A percentile compares a stretch with the other conserved stretches of the same genome.
These are phyloP conservation scores for Hapalemur alaotrensis DNA, from an alignment of 2,797 vertebrate species.

Conservation along the genomic window DNA sequence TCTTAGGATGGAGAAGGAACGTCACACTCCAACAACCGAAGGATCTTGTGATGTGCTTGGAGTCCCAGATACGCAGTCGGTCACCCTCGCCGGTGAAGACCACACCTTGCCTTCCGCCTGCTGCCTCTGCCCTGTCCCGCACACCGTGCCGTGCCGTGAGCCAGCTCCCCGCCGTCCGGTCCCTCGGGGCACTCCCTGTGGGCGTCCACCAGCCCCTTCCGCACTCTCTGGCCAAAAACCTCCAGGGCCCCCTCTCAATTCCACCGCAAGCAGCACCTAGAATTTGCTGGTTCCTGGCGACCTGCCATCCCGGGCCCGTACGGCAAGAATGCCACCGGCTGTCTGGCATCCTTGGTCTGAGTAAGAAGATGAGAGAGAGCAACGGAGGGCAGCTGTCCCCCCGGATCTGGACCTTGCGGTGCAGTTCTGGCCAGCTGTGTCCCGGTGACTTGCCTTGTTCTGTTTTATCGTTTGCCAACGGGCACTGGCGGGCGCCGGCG, in stretches of 20 bases:
- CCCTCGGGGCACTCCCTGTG: not conserved
- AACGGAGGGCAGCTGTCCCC: not conserved
- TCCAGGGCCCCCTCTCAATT: not conserved
- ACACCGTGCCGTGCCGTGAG: not conserved
- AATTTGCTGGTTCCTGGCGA: not conserved
- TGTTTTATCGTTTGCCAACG: not conserved
- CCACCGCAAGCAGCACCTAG: too few relatives aligned
- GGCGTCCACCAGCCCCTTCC: not conserved
- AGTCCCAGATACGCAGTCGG: not conserved
- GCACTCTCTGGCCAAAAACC: not conserved
- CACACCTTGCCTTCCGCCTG: rapidly evolving
- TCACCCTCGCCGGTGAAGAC: not conserved
- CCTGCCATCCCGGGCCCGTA: not conserved
- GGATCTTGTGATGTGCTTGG: not conserved
- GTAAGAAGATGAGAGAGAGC: not conserved
- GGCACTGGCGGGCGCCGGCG: not conserved
- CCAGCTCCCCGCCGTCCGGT: too few relatives aligned
- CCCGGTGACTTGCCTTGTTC: not conserved
- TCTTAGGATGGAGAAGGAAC: not conserved
- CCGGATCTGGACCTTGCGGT: not conserved
- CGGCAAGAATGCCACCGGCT: not conserved
- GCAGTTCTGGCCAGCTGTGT: too few relatives aligned
- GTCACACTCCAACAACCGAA: not conserved
- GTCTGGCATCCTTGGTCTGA: not conserved
- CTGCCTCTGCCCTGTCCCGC: not conserved